Evolutionary conservation across 2,888 invertebrate genomes (phyloP), one percentile per base, ranked within the genome.

Genomic region (Baronia brevicornis): DNA sequence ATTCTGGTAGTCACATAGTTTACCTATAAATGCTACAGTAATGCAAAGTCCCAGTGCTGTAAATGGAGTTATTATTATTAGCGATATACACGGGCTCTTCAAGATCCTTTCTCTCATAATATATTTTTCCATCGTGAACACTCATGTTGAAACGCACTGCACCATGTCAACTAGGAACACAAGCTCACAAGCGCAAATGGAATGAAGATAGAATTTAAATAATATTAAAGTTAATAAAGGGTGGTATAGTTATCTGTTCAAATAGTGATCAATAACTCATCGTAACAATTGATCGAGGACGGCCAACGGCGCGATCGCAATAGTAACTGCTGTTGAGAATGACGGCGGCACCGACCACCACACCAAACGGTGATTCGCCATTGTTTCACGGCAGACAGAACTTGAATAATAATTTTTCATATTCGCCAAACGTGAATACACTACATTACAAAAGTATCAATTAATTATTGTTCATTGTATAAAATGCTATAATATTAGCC

Each of bases 11-110:
- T 6, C 9, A 20, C n/a, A 3, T 10, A 15, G 10, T 2, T 26
- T 67, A 85, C 85, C 85, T 84, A 75, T 84, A 84, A 53, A 85
- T 84, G 43, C 85, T 85, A 66, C 86, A 87, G 70, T 87, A 87
- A 66, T 86, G 84, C 54, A 79, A 66, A 23, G 86, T 87, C 53
- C 87, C 87, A 72, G 86, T 87, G 65, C 86, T 87, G 55, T 84
- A 85, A 41, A 84, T 63, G 7, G 84, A 84, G 46, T 79, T 78
- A 44, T 84, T 78, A 41, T 82, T 82, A 43, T 77, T 73, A 6
- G 73, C 65, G 4, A 62, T 63, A 44, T 84, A 82, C 24, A 75
- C 51, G 5, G 63, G 59, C 36, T 77, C 79, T 38, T 74, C 70
- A 12, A 50, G 45, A 15, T 73, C 72, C 21, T 78, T 73, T 42